phyloP scores from a whole-genome alignment of 2,113 vertebrate species.

The Candoia aspera region DNA sequence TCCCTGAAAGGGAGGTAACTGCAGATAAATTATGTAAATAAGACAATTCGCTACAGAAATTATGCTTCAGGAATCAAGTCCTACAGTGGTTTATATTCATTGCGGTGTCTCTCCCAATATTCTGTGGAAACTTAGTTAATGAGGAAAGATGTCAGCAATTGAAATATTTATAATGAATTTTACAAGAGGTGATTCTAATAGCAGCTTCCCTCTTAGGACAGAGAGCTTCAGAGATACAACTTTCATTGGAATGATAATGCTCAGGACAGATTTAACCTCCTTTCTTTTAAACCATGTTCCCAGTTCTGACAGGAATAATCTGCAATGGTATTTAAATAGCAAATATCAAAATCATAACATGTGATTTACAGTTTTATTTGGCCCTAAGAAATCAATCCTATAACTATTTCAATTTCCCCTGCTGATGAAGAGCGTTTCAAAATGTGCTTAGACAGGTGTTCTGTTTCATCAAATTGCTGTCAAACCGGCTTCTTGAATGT shows the following conservation, averaged over 20 bases:
- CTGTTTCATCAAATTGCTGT: background rate
- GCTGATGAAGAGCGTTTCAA: background rate
- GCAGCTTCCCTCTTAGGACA: background rate
- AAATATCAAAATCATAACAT: background rate
- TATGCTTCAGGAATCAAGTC: background rate
- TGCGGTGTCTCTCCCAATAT: background rate
- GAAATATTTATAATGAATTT: background rate
- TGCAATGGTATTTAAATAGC: background rate
- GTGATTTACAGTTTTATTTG: background rate
- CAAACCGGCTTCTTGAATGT: background rate
- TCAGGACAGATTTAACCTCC: background rate
- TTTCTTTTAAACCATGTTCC: background rate
- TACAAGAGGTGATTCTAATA: background rate
- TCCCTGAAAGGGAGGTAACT: too few relatives aligned
- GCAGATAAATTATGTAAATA: background rate
- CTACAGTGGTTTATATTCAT: background rate
- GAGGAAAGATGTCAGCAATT: background rate
- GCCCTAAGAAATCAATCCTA: background rate
- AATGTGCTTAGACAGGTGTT: background rate
- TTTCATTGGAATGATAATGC: background rate
- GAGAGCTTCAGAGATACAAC: background rate
- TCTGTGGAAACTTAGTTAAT: background rate
- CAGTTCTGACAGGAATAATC: background rate
- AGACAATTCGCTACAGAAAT: background rate
- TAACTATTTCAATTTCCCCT: background rate